These are phyloP conservation scores for Lepilemur ruficaudatus DNA, from an alignment of 2,797 vertebrate species.

Conservation along the genomic window DNA sequence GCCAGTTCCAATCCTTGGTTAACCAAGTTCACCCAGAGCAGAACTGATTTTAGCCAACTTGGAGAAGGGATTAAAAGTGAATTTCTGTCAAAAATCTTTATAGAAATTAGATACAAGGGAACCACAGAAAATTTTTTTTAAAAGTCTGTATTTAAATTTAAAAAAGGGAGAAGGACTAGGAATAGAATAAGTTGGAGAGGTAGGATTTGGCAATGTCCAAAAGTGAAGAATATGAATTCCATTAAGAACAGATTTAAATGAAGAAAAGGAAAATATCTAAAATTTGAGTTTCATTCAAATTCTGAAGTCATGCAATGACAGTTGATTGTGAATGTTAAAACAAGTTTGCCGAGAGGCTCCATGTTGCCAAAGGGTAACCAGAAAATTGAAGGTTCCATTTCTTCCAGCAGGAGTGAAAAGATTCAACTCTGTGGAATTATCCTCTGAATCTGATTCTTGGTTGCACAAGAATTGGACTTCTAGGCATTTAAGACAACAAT, in stretches of 20 bases:
- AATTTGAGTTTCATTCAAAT: slow-evolving; percentile 13
- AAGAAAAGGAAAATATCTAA: neutral
- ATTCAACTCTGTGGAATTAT: neutral
- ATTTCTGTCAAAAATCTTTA: neutral
- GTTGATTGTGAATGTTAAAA: neutral
- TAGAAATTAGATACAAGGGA: neutral
- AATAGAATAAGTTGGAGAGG: neutral
- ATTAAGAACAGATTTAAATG: neutral
- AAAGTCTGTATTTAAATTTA: too few species aligned
- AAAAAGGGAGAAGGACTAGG: neutral
- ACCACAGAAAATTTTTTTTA: neutral
- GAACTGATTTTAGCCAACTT: neutral
- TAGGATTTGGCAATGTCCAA: neutral
- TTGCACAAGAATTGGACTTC: neutral
- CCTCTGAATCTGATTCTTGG: neutral
- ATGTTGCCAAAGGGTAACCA: neutral
- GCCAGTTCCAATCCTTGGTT: neutral
- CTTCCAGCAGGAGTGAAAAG: neutral
- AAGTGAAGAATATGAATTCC: neutral
- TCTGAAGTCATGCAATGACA: neutral
- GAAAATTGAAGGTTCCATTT: neutral
- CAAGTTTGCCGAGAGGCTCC: neutral
- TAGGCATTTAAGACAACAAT: neutral
- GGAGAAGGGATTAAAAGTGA: neutral
- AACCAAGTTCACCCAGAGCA: neutral